Base-by-base conservation (phyloP, 2,113 vertebrate genomes). In the Ascaphus truei region DNA sequence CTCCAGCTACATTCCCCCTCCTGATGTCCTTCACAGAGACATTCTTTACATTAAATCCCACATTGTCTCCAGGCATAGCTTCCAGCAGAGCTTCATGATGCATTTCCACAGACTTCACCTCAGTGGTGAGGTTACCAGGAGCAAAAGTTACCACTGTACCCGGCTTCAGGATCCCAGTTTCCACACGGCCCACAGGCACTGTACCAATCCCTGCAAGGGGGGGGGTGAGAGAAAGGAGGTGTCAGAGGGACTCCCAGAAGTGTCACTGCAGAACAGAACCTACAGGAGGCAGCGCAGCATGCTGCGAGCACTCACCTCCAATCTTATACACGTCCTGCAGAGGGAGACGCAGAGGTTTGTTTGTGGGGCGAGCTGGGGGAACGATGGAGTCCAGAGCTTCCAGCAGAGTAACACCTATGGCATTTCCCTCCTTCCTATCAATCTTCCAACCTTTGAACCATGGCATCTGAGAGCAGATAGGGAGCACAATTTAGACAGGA, bases 391-490 rank as follows among this genome's bases (percentile, higher is more conserved):
- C 92, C 66, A 93, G 82, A 6, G 89, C 87, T 30, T 91, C 86
- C 69, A 92, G 79, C 11, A 93, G 83, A 7, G 90, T 92, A 0
- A 31, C 23, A 2, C 91, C 90, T 1, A 0, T 73, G 33, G 77
- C 72, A 30, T 75, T 76, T 0, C 87, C 90, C 47, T 88, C 85
- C 63, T 92, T 92, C 15, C 90, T 88, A 30, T 89, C 87, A 4
- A 93, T 66, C 68, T 87, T 87, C 90, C 91, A 93, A 0, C 86
- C 88, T 64, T 93, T 93, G 75, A 90, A 93, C 91, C 92, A 93
- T 36, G 25, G 1, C 90, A 93, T 92, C 91, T 93, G 62, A 34
- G 57, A 71, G n/a, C n/a, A n/a, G n/a, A n/a, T n/a, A n/a, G n/a
- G n/a, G 3, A 23, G 37, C 9, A 1, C 22, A 22, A 1, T 2